Evolutionary conservation across 2,888 invertebrate genomes (phyloP).

Genomic region (Balanococcus diminutus): DNA sequence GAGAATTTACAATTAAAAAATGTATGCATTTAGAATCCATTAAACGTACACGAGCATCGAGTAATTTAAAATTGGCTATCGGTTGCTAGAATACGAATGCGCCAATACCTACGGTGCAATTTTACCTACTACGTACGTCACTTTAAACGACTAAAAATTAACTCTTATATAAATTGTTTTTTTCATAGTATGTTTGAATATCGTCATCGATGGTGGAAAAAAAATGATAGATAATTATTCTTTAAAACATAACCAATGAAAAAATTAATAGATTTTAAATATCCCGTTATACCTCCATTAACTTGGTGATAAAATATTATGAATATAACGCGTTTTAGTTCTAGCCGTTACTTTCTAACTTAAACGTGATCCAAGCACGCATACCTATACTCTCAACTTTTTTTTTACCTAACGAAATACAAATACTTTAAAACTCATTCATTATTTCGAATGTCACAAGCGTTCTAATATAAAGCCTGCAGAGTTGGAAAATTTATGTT

Average conservation of each 20-base stretch:
- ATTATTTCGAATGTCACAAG: slow-evolving; percentile 34
- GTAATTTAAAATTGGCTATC: neutral
- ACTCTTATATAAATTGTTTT: neutral
- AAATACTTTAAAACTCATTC: slow-evolving; percentile 52
- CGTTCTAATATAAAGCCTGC: slow-evolving; percentile 34
- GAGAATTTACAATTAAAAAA: neutral
- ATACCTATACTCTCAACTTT: slow-evolving; percentile 26
- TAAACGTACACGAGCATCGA: neutral
- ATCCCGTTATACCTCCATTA: slow-evolving; percentile 37
- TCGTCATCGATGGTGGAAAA: slow-evolving; percentile 1
- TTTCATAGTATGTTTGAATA: neutral
- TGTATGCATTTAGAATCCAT: neutral
- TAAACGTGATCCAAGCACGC: slow-evolving; percentile 22
- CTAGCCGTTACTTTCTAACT: slow-evolving; percentile 38
- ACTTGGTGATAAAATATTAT: slow-evolving; percentile 30
- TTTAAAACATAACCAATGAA: slow-evolving; percentile 5
- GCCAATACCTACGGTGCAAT: neutral
- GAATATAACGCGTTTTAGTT: slow-evolving; percentile 22
- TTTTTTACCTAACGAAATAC: slow-evolving; percentile 25
- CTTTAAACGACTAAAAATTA: neutral
- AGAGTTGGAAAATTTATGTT: slow-evolving; percentile 35
- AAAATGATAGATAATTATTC: slow-evolving; percentile 13
- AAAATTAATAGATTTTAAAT: slow-evolving; percentile 35
- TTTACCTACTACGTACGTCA: neutral
- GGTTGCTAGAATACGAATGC: neutral